Evolutionary conservation across 2,113 vertebrate species (phyloP).

Genomic region (Sinocyclocheilus anshuiensis): DNA sequence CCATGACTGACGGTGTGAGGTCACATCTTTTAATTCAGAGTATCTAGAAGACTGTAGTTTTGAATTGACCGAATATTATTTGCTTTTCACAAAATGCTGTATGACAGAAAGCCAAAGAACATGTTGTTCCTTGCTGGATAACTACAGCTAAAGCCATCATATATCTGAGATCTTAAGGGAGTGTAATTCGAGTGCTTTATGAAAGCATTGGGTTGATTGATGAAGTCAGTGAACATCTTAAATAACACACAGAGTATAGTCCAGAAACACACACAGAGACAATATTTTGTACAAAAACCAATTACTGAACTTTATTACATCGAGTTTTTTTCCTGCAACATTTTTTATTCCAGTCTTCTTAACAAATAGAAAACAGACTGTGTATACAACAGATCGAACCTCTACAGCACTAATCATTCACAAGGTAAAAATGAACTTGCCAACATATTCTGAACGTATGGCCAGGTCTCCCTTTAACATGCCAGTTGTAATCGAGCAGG

Average conservation of each 20-base stretch:
- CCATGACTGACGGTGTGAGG: no score
- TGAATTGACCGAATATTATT: not conserved
- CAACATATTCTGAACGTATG: conserved; percentile 34
- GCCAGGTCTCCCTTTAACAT: conserved; percentile 40
- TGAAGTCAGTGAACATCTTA: not conserved
- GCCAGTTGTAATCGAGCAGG: conserved; percentile 27
- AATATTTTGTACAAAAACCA: conserved; percentile 76
- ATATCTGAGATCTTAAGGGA: not conserved
- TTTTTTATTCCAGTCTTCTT: conserved; percentile 73
- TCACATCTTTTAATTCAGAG: no score
- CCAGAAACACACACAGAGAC: not conserved
- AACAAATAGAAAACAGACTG: conserved; percentile 98
- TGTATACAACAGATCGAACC: conserved; percentile 89
- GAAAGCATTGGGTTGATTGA: not conserved
- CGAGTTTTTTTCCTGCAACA: conserved; percentile 74
- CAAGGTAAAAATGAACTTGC: conserved; percentile 87
- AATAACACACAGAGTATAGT: not conserved
- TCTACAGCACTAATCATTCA: conserved; percentile 90
- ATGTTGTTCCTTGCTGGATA: not conserved
- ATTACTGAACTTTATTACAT: conserved; percentile 99
- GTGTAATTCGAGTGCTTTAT: not conserved
- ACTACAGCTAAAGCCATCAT: not conserved
- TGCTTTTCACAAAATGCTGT: not conserved
- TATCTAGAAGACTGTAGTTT: no score
- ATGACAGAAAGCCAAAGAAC: conserved; percentile 2